These are phyloP conservation scores for Sula dactylatra DNA, from an alignment of 2,113 vertebrate species.

Conservation along the genomic window DNA sequence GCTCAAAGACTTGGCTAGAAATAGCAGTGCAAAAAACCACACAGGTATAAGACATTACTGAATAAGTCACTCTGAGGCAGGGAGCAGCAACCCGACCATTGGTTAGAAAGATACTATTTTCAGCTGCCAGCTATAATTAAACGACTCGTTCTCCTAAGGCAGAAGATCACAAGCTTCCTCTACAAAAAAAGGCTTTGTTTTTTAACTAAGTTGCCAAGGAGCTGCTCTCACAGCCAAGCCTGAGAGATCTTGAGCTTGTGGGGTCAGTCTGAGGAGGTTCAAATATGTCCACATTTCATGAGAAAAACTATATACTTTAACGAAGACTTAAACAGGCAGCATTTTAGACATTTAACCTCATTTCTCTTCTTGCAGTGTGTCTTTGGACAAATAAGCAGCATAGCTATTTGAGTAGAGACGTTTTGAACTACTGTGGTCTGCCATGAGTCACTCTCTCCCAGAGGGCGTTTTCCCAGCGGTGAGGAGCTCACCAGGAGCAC, in stretches of 20 bases:
- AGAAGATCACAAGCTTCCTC: constrained; percentile 45
- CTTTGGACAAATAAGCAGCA: background rate
- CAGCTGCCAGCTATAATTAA: constrained; percentile 48
- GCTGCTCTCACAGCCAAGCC: background rate
- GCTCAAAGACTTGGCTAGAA: background rate
- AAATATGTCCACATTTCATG: fast-evolving
- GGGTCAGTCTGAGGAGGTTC: background rate
- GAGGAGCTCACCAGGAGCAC: background rate
- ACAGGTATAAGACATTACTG: background rate
- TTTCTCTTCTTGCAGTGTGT: background rate
- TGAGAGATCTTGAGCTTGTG: background rate
- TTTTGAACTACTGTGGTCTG: background rate
- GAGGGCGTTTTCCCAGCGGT: background rate
- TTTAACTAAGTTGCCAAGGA: constrained; percentile 37
- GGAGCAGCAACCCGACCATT: background rate
- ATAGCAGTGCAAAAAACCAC: background rate
- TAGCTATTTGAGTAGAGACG: background rate
- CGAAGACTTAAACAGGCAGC: background rate
- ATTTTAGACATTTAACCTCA: background rate
- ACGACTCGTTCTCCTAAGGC: constrained; percentile 14
- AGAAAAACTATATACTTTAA: background rate
- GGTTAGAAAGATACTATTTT: constrained; percentile 42
- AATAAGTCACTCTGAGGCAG: background rate
- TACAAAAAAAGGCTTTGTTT: background rate
- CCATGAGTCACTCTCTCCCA: background rate